These are phyloP conservation scores for Capreolus pygargus DNA, from an alignment of 2,113 vertebrate genomes.

Conservation along the genomic window DNA sequence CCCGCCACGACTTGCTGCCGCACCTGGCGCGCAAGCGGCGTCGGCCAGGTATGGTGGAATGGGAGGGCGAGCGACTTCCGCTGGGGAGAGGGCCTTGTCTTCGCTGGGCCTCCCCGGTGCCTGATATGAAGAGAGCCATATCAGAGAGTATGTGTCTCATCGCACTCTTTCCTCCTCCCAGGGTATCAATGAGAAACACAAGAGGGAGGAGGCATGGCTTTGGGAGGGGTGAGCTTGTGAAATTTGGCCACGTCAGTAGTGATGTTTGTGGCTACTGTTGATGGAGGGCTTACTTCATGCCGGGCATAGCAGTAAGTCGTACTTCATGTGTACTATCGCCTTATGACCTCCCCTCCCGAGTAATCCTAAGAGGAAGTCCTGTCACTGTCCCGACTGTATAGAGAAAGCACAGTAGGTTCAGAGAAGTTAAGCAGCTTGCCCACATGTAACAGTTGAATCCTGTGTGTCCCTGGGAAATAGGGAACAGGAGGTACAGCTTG, in stretches of 20 bases:
- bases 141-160: not conserved
- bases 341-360: not conserved
- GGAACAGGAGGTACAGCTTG: not conserved
- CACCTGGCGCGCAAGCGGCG: constrained; percentile 88
- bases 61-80: not conserved
- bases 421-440: constrained; percentile 12
- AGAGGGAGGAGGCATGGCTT: not conserved
- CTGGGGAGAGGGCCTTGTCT: not conserved
- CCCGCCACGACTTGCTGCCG: constrained; percentile 90
- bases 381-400: not conserved
- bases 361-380: not conserved
- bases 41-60: constrained; percentile 83
- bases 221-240: constrained; percentile 12
- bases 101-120: not conserved
- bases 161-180: not conserved
- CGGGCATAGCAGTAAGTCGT: not conserved
- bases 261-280: not conserved
- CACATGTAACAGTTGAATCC: not conserved
- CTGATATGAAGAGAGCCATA: not conserved
- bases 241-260: not conserved
- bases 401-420: not conserved
- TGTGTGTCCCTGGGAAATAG: not conserved
- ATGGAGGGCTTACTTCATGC: not conserved
- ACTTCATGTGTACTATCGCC: not conserved
- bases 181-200: not conserved